These are phyloP conservation scores for Neocrepidodera transversa DNA, from an alignment of 2,888 invertebrate species.

Conservation along the genomic window DNA sequence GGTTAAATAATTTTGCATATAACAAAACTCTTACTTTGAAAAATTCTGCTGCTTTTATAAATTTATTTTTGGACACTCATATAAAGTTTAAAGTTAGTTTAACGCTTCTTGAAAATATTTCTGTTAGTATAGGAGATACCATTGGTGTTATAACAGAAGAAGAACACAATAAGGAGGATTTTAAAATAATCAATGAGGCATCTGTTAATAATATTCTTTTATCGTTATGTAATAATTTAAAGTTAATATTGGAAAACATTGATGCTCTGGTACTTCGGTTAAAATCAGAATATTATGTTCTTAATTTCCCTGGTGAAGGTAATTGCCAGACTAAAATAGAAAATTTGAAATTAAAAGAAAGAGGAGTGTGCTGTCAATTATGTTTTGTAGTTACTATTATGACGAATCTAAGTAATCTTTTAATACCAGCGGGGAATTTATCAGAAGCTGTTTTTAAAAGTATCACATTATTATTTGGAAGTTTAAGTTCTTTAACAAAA, in stretches of 20 bases:
- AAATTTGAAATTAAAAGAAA: constrained; percentile 63
- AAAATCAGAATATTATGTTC: constrained; percentile 56
- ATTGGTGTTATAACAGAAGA: constrained; percentile 60
- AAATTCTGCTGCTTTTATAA: constrained; percentile 53
- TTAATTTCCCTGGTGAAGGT: constrained; percentile 51
- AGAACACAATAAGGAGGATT: constrained; percentile 45
- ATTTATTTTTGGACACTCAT: constrained; percentile 55
- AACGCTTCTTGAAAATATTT: constrained; percentile 59
- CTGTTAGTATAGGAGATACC: constrained; percentile 58
- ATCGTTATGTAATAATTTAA: constrained; percentile 56
- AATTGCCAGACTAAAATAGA: constrained; percentile 55
- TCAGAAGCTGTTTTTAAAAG: constrained; percentile 66
- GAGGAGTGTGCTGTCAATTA: constrained; percentile 66
- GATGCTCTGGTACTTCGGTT: constrained; percentile 58
- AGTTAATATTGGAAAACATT: constrained; percentile 57
- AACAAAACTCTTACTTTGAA: constrained; percentile 51
- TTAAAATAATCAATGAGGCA: constrained; percentile 57
- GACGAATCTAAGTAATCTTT: constrained; percentile 62
- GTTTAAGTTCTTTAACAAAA: constrained; percentile 65
- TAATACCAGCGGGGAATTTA: constrained; percentile 63
- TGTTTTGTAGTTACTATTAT: constrained; percentile 64
- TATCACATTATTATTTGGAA: constrained; percentile 64
- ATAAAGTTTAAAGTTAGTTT: constrained; percentile 56
- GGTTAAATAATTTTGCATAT: constrained; percentile 56
- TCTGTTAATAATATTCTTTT: constrained; percentile 55